These are phyloP conservation scores for Okapia johnstoni DNA, from an alignment of 2,113 vertebrate genomes.

Conservation along the genomic window DNA sequence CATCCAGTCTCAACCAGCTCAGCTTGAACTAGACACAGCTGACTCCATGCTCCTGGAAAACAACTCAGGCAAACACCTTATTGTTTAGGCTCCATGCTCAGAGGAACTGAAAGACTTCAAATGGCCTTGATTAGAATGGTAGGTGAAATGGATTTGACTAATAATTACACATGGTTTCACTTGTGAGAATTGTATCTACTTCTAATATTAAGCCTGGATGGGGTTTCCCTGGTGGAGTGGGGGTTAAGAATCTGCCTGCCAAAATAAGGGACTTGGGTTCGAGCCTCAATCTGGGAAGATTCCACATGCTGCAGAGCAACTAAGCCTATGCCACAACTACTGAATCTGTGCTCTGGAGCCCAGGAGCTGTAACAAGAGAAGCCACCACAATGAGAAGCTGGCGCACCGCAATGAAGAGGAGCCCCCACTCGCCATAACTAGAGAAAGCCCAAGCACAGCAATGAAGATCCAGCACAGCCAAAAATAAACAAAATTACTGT, in stretches of 20 bases:
- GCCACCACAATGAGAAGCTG: not conserved
- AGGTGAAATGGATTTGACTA: not conserved
- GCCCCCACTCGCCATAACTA: not conserved
- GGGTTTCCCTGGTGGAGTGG: not conserved
- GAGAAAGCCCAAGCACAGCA: not conserved
- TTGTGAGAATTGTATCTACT: not conserved
- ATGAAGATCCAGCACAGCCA: not conserved
- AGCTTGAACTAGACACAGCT: not conserved
- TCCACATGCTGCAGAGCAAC: not conserved
- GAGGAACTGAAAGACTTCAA: not conserved
- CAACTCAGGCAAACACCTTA: not conserved
- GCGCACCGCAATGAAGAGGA: accelerated
- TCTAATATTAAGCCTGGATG: not conserved
- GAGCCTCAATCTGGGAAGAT: not conserved
- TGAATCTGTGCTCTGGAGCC: not conserved
- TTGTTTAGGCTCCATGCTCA: not conserved
- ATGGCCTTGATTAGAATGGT: not conserved
- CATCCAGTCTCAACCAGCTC: not conserved
- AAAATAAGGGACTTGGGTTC: not conserved
- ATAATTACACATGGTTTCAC: not conserved
- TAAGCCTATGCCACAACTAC: not conserved
- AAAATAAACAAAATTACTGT: not conserved
- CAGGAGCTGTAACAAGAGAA: not conserved
- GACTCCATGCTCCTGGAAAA: not conserved
- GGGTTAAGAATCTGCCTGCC: not conserved